These are phyloP conservation scores for Mola mola DNA, from an alignment of 2,113 vertebrate genomes.

Conservation along the genomic window DNA sequence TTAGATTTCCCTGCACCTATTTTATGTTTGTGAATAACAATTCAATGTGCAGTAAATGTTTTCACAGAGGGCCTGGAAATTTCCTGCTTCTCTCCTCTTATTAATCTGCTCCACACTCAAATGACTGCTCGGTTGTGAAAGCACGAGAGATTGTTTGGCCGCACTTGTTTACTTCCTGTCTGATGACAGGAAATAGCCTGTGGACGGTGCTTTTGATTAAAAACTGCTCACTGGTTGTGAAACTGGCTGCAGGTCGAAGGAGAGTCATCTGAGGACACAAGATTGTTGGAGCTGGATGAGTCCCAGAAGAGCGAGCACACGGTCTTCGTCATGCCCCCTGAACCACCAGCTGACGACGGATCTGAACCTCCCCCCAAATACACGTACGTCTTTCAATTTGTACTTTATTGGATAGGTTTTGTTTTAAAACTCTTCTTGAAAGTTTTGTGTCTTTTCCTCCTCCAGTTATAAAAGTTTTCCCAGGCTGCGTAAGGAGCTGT, in stretches of 20 bases:
- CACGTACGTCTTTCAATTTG: conserved; percentile 77
- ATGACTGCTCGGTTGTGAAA: conserved; percentile 2
- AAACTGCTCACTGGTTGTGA: conserved; percentile 2
- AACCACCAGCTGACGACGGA: conserved; percentile 82
- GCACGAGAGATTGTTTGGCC: not conserved
- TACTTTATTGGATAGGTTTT: not conserved
- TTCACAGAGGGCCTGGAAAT: conserved; percentile 2
- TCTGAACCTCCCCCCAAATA: conserved; percentile 82
- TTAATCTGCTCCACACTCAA: conserved; percentile 2
- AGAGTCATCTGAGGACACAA: conserved; percentile 88
- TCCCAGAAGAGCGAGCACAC: conserved; percentile 98
- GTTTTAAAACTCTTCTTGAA: too few relatives aligned
- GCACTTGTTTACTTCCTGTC: too few relatives aligned
- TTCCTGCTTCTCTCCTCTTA: conserved; percentile 38
- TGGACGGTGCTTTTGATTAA: not conserved
- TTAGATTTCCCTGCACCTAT: conserved; percentile 33
- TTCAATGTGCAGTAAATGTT: too few relatives aligned
- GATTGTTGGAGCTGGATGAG: conserved; percentile 94
- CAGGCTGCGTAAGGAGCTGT: conserved; percentile 86
- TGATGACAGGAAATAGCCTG: conserved; percentile 17
- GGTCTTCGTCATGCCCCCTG: conserved; percentile 93
- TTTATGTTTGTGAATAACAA: conserved; percentile 1
- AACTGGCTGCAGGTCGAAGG: conserved; percentile 84
- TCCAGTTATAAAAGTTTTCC: conserved; percentile 93
- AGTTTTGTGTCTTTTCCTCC: too few relatives aligned